Evolutionary conservation across 1,140 invertebrate species (phyloP).

Genomic region (Drosophila insularis): DNA sequence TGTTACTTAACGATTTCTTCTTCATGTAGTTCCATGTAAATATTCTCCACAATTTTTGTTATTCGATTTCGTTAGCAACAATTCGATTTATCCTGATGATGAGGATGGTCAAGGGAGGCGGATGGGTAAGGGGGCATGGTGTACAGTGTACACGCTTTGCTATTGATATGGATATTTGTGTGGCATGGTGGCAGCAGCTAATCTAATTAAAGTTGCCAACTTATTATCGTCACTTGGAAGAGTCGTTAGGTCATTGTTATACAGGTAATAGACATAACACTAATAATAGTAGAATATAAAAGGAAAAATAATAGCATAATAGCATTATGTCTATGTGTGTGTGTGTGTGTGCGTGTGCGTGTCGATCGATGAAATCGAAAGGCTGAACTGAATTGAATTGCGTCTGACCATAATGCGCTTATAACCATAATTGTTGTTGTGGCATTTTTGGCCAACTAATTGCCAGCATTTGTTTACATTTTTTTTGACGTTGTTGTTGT

Average conservation of each 20-base stretch:
- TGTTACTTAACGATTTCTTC: not conserved
- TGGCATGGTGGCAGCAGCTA: constrained; percentile 24
- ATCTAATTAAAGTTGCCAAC: constrained; percentile 61
- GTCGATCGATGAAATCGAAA: constrained; percentile 17
- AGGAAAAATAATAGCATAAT: not conserved
- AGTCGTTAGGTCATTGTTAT: not conserved
- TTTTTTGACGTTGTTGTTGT: not conserved
- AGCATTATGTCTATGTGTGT: constrained; percentile 12
- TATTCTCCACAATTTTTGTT: not conserved
- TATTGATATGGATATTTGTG: constrained; percentile 37
- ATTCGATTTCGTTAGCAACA: not conserved
- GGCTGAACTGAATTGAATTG: too few species aligned
- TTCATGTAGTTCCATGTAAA: not conserved
- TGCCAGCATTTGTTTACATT: constrained; percentile 23
- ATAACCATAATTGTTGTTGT: constrained; percentile 38
- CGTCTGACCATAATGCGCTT: constrained; percentile 43
- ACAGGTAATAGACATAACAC: constrained; percentile 31
- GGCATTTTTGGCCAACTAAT: constrained; percentile 40
- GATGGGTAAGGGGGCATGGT: not conserved
- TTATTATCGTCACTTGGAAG: constrained; percentile 25
- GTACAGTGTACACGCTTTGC: constrained; percentile 1
- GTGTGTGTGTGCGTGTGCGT: not conserved
- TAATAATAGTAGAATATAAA: not conserved
- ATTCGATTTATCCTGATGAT: not conserved
- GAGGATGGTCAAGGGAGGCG: not conserved